Conservation (phyloP, 2,888 invertebrate genomes). For the Apotomis betuletana region DNA sequence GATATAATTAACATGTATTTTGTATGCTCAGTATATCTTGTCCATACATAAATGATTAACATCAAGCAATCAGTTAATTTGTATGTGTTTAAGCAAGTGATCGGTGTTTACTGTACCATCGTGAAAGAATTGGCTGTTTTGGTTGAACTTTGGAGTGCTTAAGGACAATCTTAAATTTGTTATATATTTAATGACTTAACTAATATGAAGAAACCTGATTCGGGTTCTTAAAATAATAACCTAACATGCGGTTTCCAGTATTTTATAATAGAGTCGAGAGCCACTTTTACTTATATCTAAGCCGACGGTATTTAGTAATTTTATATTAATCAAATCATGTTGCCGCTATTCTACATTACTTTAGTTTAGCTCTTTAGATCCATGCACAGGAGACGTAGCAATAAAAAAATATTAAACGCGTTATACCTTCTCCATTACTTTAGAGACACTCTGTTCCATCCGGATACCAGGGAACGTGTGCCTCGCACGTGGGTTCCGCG, state of each 20-base stretch:
- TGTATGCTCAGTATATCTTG: conserved; percentile 18
- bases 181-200: too few species aligned
- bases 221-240: too few species aligned
- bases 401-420: not conserved
- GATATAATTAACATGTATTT: conserved; percentile 28
- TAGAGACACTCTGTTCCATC: conserved; percentile 46
- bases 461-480: conserved; percentile 65
- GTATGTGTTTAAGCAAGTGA: conserved; percentile 23
- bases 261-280: too few species aligned
- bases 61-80: conserved; percentile 11
- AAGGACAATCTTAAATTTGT: not conserved
- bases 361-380: too few species aligned
- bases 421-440: conserved; percentile 55
- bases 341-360: too few species aligned
- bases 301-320: too few species aligned
- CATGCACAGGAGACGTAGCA: too few species aligned
- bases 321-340: too few species aligned
- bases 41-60: conserved; percentile 31
- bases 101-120: conserved; percentile 4
- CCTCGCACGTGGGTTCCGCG: conserved; percentile 73
- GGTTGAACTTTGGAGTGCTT: not conserved
- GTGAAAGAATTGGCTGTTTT: not conserved
- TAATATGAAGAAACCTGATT: too few species aligned
- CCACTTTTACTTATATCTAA: too few species aligned
- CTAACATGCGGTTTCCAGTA: too few species aligned